A percentile compares a stretch with the other conserved stretches of the same genome.
phyloP scores from a whole-genome alignment of 2,888 invertebrate genomes.

The Pseudococcus longispinus region DNA sequence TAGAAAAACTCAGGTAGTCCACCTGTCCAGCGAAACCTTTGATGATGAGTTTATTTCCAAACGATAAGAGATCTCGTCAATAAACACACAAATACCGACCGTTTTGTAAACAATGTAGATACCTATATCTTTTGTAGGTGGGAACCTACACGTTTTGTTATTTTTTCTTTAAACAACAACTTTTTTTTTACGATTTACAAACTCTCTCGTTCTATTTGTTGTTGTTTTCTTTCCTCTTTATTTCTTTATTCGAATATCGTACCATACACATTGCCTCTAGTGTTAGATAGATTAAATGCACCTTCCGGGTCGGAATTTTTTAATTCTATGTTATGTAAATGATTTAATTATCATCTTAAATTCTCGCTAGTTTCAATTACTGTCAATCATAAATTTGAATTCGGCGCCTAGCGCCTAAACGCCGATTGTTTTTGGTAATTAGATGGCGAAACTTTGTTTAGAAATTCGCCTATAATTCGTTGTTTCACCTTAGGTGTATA shows the following conservation, averaged over 20 bases:
- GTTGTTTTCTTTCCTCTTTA: background rate
- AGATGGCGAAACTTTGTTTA: background rate
- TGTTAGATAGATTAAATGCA: background rate
- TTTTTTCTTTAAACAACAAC: background rate
- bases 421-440: background rate
- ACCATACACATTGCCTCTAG: background rate
- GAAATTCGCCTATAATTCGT: background rate
- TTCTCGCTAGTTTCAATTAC: background rate
- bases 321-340: background rate
- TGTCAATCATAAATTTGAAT: background rate
- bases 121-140: background rate
- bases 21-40: background rate
- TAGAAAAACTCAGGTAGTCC: background rate
- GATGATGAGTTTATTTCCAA: background rate
- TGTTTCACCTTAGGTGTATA: background rate
- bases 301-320: conserved; percentile 11
- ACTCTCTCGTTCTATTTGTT: background rate
- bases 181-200: background rate
- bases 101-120: background rate
- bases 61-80: background rate
- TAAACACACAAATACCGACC: background rate
- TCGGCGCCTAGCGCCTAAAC: background rate
- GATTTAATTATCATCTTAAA: background rate
- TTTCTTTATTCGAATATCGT: background rate
- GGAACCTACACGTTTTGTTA: background rate